Evolutionary conservation across 2,888 invertebrate species (phyloP), one percentile per base, ranked within the genome.

Genomic region (Formica aserva): DNA sequence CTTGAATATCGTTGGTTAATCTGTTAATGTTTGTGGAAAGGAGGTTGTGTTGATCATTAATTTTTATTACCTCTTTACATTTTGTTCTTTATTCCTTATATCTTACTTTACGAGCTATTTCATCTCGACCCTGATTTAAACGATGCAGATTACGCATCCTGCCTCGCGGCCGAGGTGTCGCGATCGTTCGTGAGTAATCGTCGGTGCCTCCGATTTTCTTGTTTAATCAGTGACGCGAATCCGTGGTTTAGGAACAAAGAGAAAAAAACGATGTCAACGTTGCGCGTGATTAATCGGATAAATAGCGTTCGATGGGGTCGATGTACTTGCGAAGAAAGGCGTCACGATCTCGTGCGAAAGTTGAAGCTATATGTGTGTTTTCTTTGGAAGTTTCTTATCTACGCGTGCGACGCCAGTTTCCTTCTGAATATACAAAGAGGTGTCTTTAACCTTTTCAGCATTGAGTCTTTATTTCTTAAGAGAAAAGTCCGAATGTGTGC

Each of bases 221-320:
- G 69, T 84, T 84, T 82, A 82, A 82, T 74, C 82, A 82, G 26
- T 67, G 82, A 84, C 82, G 52, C 45, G 83, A 52, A 82, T 81
- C 83, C 63, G 52, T 55, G 38, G n/a, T 63, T 65, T 65, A 55
- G 63, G 82, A 71, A 83, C 83, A 83, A 83, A 83, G 83, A 32
- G n/a, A 26, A 60, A 72, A 72, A 80, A 80, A 72, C 45, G 72
- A 35, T 71, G 60, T 72, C 78, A 62, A 45, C 71, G 72, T 80
- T 72, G 60, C 48, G 72, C 72, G 72, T 80, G 78, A 80, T 80
- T 80, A 80, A 80, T 80, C 78, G 78, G 60, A 80, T 72, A 80
- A 80, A 80, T 72, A 80, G n/a, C 32, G 60, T 80, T 48, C 72
- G 26, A 71, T 62, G 45, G 45, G 78, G 78, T 72, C 78, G 60